Base-by-base conservation (phyloP, 2,888 invertebrate genomes). In the Bombylius major region DNA sequence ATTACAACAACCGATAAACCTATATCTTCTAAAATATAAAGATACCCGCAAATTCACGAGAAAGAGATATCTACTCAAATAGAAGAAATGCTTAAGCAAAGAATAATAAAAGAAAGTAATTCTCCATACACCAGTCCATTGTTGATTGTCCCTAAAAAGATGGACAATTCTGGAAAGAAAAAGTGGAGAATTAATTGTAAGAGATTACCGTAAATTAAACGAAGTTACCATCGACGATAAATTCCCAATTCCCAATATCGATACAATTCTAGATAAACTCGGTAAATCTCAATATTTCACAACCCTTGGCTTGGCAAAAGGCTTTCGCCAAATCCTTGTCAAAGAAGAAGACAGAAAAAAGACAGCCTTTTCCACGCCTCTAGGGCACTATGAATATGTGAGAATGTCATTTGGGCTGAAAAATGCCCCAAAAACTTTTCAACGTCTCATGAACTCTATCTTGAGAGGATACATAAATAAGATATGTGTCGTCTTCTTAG, bases 1-100 rank as follows among this genome's bases (percentile, higher is more conserved):
- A 32, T 32, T 32, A 49, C 49, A 1, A 12, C n/a, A 1, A 33
- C 32, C 5, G 49, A 49, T 33, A 34, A 33, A 33, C 56, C 53
- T 4, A 47, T 53, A 5, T 53, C 53, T 12, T 50, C 50, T 6
- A 56, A 56, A 52, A 52, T 50, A n/a, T 59, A 57, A 44, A 45
- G 57, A 7, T 55, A 57, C 32, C 59, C 55, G 11, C 49, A 56
- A 42, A 42, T 51, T n/a, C 59, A 57, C 34, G 53, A 56, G 42
- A 34, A 48, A 12, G 59, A 59, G 49, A 51, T 59, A 1, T 13
- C 49, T 5, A 51, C 12, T 9, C 67, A 68, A 64, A 63, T 66
- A 5, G 46, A 62, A 50, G 61, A 65, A 58, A 64, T 68, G 64
- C 50, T 67, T 45, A 34, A 62, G 12, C 53, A 56, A 23, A 32